Evolutionary conservation across 2,797 vertebrate genomes (phyloP).

Genomic region (Chrosomus eos): DNA sequence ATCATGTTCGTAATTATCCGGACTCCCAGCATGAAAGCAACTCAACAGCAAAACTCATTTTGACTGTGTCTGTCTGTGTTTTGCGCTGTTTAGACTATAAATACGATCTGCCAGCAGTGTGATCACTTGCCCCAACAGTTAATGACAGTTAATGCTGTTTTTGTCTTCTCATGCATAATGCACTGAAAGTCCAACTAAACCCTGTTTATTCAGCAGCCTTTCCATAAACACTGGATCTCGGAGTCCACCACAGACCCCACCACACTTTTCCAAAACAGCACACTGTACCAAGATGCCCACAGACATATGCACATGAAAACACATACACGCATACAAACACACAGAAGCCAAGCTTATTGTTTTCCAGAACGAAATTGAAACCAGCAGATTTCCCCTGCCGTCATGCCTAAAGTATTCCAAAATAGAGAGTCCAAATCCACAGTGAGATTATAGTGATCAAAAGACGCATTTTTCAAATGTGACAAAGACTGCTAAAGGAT

Average conservation of each 20-base stretch:
- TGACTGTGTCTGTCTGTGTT: conserved; percentile 52
- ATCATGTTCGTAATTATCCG: conserved; percentile 54
- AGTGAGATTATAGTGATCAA: conserved; percentile 61
- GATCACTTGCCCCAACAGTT: conserved; percentile 55
- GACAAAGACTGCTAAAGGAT: conserved; percentile 54
- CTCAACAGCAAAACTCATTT: conserved; percentile 47
- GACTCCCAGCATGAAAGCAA: conserved; percentile 57
- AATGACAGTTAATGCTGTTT: conserved; percentile 59
- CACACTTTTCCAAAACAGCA: conserved; percentile 53
- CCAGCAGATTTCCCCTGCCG: conserved; percentile 56
- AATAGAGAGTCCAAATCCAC: conserved; percentile 57
- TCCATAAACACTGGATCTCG: conserved; percentile 59
- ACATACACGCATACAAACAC: conserved; percentile 40
- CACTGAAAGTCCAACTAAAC: conserved; percentile 55
- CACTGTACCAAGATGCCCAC: conserved; percentile 41
- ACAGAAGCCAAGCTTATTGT: conserved; percentile 52
- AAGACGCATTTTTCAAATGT: conserved; percentile 56
- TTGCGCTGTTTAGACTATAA: conserved; percentile 54
- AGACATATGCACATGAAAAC: conserved; percentile 34
- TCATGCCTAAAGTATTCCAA: conserved; percentile 60
- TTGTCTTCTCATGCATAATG: conserved; percentile 51
- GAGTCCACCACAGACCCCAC: conserved; percentile 56
- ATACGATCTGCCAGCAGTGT: conserved; percentile 55
- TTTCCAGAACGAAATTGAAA: conserved; percentile 59
- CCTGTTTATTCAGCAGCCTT: conserved; percentile 60